Conservation (phyloP, 2,888 invertebrate species). For the Tethea ocularis region DNA sequence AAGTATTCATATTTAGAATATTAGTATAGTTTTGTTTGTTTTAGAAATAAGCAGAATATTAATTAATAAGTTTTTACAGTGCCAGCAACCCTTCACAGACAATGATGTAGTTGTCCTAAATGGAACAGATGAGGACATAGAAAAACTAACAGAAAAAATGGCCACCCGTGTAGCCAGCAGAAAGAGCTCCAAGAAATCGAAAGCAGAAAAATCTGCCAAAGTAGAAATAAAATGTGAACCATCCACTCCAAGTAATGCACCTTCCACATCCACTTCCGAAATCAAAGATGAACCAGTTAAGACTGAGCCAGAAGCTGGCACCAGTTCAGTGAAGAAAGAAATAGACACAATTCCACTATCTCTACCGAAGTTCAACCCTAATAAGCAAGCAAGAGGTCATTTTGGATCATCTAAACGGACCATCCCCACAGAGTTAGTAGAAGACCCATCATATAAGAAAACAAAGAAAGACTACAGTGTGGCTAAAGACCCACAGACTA, state of each 20-base stretch:
- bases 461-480: constrained; percentile 92
- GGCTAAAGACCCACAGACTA: constrained; percentile 94
- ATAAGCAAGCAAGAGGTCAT: constrained; percentile 69
- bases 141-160: constrained; percentile 85
- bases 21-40: no score
- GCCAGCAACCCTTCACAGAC: constrained; percentile 89
- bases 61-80: constrained; percentile 69
- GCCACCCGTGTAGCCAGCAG: constrained; percentile 86
- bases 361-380: constrained; percentile 73
- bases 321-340: constrained; percentile 67
- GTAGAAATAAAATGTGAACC: constrained; percentile 51
- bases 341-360: constrained; percentile 74
- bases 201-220: constrained; percentile 54
- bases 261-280: constrained; percentile 39
- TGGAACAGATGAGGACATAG: constrained; percentile 91
- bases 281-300: constrained; percentile 56
- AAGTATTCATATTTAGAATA: no score
- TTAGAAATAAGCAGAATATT: no score
- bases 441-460: constrained; percentile 90
- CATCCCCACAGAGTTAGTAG: constrained; percentile 60
- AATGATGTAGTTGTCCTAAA: constrained; percentile 95
- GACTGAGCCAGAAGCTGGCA: constrained; percentile 60
- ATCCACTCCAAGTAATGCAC: constrained; percentile 33
- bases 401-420: constrained; percentile 75
- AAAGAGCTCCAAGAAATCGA: constrained; percentile 87